phyloP scores from a whole-genome alignment of 2,888 invertebrate species.

The Lamellibrachia satsuma region DNA sequence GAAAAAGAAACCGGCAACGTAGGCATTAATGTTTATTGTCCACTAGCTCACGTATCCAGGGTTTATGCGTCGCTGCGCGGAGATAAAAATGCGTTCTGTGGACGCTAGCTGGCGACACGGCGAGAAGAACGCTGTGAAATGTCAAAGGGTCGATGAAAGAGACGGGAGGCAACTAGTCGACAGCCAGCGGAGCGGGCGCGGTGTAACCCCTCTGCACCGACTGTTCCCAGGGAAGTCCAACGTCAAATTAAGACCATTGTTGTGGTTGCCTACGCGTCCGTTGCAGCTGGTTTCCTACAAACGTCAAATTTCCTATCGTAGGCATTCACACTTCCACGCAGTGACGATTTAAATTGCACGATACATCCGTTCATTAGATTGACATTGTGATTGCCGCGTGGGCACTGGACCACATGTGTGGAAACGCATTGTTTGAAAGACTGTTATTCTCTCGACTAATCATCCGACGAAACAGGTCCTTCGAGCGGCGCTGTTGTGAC shows the following conservation, averaged over 20 bases:
- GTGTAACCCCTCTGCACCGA: background rate
- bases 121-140: background rate
- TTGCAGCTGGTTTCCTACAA: background rate
- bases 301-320: background rate
- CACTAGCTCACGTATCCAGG: background rate
- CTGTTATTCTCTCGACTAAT: background rate
- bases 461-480: background rate
- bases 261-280: background rate
- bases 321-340: background rate
- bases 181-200: background rate
- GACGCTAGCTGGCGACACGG: background rate
- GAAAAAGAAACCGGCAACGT: background rate
- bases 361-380: background rate
- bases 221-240: background rate
- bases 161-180: background rate
- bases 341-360: background rate
- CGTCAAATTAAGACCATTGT: background rate
- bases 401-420: background rate
- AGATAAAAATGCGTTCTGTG: background rate
- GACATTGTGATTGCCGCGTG: background rate
- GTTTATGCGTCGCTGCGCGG: background rate
- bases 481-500: background rate
- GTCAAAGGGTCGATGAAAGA: background rate
- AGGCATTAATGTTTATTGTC: constrained; percentile 6
- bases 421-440: background rate